Base-by-base conservation (phyloP, 2,797 vertebrate genomes). In the Sebastes iracundus region DNA sequence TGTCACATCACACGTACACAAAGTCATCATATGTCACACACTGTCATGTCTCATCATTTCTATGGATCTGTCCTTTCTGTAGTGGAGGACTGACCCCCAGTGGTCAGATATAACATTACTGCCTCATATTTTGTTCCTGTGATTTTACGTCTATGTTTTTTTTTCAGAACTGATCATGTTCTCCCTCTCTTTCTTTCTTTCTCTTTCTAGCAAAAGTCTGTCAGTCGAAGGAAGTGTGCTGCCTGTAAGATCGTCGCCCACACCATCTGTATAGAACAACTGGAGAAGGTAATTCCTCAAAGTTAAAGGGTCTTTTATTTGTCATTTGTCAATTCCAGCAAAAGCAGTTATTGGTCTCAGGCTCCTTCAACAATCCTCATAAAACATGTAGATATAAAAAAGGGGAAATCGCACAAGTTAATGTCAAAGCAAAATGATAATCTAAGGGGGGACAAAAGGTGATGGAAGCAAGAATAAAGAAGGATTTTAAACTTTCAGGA, bases 181-280 rank as follows among this genome's bases (percentile, higher is more conserved):
- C 52, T 63, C 23, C 49, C 7, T 22, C 38, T 14, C 13, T 38
- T 38, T 14, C 0, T 63, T 14, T 74, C 0, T 77, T 35, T 76
- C 2, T 82, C 30, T 28, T 58, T 77, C 9, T 79, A 98, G 97
- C 98, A 99, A 96, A 99, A 98, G 86, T 98, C 98, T 5, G 94
- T 97, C 56, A 95, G 97, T 55, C 96, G 97, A 61, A 97, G 95
- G 85, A 99, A 99, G 88, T 99, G 98, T 79, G 97, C 97, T 3
- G 98, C 98, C 72, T 99, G 98, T 91, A 98, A 98, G 94, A 99
- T 99, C 0, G 96, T 99, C 2, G 97, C 97, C 82, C 98, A 99
- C 85, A 97, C 96, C 1, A 91, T 96, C 82, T 99, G 98, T 84
- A 98, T 99, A 0, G 97, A 98, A 68, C 97, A 98, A 80, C 95